Base-by-base conservation (phyloP, 2,888 invertebrate species). In the Xestia ashworthii region DNA sequence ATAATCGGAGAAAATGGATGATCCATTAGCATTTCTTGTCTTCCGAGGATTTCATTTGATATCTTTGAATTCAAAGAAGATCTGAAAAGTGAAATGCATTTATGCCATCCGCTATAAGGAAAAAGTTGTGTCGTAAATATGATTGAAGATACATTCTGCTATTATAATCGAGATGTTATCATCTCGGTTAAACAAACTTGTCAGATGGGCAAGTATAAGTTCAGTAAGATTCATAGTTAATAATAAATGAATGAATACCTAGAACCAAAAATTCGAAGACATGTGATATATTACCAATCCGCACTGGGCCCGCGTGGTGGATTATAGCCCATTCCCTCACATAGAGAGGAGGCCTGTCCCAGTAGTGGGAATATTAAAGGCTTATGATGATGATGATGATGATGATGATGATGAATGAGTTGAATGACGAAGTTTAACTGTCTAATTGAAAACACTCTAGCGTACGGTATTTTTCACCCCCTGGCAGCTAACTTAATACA, bases 121-220 rank as follows among this genome's bases (percentile, higher is more conserved):
- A 81, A 64, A 64, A 32, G 32, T 19, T 14, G 19, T 60, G 12
- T n/a, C 12, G n/a, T 48, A 48, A 74, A 32, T 6, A 74, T 74
- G 25, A 53, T 48, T 48, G 38, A 78, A 64, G n/a, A 64, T 55
- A 44, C 19, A 38, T 44, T 79, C 3, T 14, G 48, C 4, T 79
- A 44, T 70, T 70, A 32, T n/a, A n/a, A n/a, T n/a, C n/a, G n/a
- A n/a, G n/a, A n/a, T n/a, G n/a, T 50, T 69, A 68, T n/a, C 5
- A 48, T 4, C 53, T 44, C 12, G 12, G 16, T 55, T 53, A 46
- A 38, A 46, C 1, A 48, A 65, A 38, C 12, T 58, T 25, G n/a
- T 69, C 19, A 69, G 48, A 19, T 69, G 6, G n/a, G 14, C 16
- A 55, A 46, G 19, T 62, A 48, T 22, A 41, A 41, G 22, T 9